These are phyloP conservation scores for Poecilia latipinna DNA, from an alignment of 2,113 vertebrate genomes.

Conservation along the genomic window DNA sequence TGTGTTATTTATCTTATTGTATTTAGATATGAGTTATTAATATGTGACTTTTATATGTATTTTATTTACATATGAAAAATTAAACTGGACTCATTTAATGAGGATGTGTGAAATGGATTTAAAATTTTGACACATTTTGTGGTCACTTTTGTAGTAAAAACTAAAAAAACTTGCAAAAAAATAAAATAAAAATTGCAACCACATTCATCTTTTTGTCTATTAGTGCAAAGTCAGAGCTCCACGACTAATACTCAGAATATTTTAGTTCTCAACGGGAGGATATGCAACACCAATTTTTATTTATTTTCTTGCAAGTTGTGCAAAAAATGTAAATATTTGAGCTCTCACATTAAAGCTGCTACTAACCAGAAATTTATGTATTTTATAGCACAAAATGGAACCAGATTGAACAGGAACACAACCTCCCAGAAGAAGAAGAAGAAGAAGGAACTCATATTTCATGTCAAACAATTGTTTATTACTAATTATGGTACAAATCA, in stretches of 20 bases:
- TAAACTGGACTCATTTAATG: neutral
- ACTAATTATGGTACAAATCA: slow-evolving; percentile 98
- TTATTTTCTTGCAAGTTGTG: too few relatives aligned
- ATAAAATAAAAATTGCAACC: too few relatives aligned
- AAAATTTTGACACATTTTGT: neutral
- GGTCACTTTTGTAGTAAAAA: neutral
- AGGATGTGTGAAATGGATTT: neutral
- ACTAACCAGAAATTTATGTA: neutral
- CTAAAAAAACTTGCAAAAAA: too few relatives aligned
- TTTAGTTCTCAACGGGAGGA: too few relatives aligned
- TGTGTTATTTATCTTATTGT: too few relatives aligned
- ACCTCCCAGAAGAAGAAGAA: neutral
- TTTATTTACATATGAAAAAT: neutral
- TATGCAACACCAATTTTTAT: too few relatives aligned
- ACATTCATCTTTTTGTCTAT: too few relatives aligned
- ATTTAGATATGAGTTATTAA: neutral
- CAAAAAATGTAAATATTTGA: too few relatives aligned
- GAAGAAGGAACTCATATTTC: slow-evolving; percentile 60
- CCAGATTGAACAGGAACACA: neutral
- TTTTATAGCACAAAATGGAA: neutral
- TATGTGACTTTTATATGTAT: neutral
- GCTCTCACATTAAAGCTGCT: too few relatives aligned
- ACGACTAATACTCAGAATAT: too few relatives aligned
- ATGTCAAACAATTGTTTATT: slow-evolving; percentile 99
- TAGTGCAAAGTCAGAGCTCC: too few relatives aligned